These are phyloP conservation scores for Antheraea pernyi DNA, from an alignment of 1,140 invertebrate species.

Conservation along the genomic window DNA sequence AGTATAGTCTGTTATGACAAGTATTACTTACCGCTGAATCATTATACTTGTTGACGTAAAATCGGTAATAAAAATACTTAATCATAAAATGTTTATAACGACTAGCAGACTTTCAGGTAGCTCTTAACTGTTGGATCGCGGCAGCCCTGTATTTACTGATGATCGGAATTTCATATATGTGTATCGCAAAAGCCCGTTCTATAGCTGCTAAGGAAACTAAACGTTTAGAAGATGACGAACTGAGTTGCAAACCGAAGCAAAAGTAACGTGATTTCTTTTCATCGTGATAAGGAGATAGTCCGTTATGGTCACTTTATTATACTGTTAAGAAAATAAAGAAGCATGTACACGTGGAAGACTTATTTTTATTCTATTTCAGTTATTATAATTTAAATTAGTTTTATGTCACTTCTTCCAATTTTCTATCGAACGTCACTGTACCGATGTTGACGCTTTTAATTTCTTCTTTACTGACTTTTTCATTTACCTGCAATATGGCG, in stretches of 20 bases:
- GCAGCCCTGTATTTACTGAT: constrained; percentile 43
- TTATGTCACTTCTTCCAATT: constrained; percentile 65
- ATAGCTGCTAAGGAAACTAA: constrained; percentile 17
- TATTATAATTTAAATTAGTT: constrained; percentile 10
- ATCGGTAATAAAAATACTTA: no score
- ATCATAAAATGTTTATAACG: no score
- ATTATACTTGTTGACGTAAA: no score
- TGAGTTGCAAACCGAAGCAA: constrained; percentile 25
- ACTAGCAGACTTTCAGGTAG: constrained; percentile 35
- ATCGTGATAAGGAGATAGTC: not conserved
- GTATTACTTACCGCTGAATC: no score
- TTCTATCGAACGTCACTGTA: constrained; percentile 62
- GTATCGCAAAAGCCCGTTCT: constrained; percentile 35
- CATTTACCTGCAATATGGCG: constrained; percentile 43
- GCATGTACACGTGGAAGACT: constrained; percentile 18
- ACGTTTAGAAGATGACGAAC: constrained; percentile 43
- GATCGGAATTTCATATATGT: constrained; percentile 38
- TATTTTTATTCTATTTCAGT: constrained; percentile 18
- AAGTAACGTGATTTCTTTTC: constrained; percentile 6
- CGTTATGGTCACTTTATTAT: no score
- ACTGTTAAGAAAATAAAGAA: not conserved
- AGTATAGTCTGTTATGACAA: no score
- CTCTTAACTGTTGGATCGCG: constrained; percentile 54
- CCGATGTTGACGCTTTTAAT: constrained; percentile 66
- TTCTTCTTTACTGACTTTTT: constrained; percentile 52